Conservation (phyloP, 2,888 invertebrate species). For the Ophion ventricosus region DNA sequence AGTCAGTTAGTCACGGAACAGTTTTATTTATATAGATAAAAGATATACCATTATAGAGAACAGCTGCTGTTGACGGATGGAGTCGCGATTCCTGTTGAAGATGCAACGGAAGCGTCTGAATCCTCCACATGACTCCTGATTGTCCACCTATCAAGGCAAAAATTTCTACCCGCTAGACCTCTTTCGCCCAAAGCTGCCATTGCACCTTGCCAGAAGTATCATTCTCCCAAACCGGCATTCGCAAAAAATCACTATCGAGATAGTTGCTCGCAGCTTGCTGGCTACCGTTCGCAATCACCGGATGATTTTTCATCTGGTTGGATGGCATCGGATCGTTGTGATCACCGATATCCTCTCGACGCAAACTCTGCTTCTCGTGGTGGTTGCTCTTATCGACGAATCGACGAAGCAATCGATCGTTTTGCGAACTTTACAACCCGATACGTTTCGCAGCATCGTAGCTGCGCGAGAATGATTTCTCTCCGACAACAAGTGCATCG, state of each 20-base stretch:
- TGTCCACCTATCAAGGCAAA: too few species aligned
- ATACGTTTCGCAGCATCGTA: slow-evolving; percentile 36
- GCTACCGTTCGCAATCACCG: too few species aligned
- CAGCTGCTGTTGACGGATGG: slow-evolving; percentile 83
- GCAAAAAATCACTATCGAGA: background rate
- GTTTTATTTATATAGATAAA: too few species aligned
- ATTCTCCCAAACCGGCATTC: slow-evolving; percentile 1
- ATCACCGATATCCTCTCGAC: slow-evolving; percentile 3
- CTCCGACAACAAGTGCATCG: slow-evolving; percentile 12
- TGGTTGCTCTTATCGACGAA: background rate
- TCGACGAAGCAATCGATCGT: slow-evolving; percentile 10
- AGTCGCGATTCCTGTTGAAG: slow-evolving; percentile 83
- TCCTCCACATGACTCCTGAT: slow-evolving; percentile 78
- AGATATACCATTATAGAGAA: slow-evolving; percentile 85
- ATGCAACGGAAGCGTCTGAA: slow-evolving; percentile 83
- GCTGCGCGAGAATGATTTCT: too few species aligned
- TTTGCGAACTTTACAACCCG: background rate
- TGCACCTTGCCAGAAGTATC: slow-evolving; percentile 11
- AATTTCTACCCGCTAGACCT: slow-evolving; percentile 34
- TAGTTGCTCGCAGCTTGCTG: background rate
- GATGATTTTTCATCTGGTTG: slow-evolving; percentile 1
- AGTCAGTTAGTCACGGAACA: too few species aligned
- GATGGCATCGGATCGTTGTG: background rate
- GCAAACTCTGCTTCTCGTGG: background rate
- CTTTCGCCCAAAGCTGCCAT: slow-evolving; percentile 50